These are phyloP conservation scores for Nephrotoma flavescens DNA, from an alignment of 2,888 invertebrate species.

Conservation along the genomic window DNA sequence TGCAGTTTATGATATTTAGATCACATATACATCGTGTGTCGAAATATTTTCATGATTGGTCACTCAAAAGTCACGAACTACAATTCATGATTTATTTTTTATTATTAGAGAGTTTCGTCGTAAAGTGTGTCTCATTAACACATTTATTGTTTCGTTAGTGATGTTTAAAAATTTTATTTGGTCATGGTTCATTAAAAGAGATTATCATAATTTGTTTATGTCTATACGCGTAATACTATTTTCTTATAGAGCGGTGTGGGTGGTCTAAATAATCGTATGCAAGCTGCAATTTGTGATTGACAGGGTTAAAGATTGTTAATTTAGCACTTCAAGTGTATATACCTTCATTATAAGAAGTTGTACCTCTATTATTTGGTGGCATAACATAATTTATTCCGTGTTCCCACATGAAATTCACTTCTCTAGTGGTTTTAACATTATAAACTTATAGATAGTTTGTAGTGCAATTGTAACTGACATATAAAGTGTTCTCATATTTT, in stretches of 20 bases:
- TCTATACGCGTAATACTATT: neutral
- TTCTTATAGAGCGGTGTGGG: neutral
- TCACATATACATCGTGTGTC: neutral
- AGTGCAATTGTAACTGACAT: too few species aligned
- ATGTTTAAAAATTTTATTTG: neutral
- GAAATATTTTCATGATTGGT: neutral
- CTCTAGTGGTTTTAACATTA: too few species aligned
- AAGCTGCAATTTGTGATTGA: too few species aligned
- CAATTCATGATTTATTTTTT: neutral
- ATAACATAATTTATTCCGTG: too few species aligned
- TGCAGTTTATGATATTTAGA: neutral
- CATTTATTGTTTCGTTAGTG: neutral
- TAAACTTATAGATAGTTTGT: too few species aligned
- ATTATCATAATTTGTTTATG: too few species aligned
- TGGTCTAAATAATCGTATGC: neutral
- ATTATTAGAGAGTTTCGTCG: neutral
- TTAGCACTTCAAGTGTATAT: too few species aligned
- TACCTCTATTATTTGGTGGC: too few species aligned
- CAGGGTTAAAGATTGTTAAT: too few species aligned
- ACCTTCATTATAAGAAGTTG: too few species aligned
- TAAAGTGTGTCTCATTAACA: neutral
- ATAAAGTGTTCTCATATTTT: too few species aligned
- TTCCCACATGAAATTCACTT: too few species aligned
- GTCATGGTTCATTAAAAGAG: neutral
- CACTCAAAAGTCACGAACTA: neutral